A percentile compares a stretch with the other conserved stretches of the same genome.
Evolutionary conservation across 2,797 vertebrate genomes (phyloP).

Genomic region (Rachycentron canadum): DNA sequence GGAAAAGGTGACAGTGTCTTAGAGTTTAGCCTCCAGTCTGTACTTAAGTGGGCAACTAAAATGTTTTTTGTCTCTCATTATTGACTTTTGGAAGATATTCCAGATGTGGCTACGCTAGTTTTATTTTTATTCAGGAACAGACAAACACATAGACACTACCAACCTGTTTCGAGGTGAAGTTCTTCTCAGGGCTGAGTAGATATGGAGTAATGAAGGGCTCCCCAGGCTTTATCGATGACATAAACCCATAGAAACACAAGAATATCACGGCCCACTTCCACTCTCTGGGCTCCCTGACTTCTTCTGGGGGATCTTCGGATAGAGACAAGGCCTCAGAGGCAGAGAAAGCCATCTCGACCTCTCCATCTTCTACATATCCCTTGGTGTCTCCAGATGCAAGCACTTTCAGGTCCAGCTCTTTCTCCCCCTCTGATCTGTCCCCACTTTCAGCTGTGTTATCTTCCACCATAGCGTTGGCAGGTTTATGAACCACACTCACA

Average conservation of each 20-base stretch:
- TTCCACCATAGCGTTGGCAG: slow-evolving; percentile 53
- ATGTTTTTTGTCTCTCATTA: not conserved
- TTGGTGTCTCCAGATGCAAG: not conserved
- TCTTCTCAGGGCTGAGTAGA: slow-evolving; percentile 88
- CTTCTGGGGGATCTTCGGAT: slow-evolving; percentile 3
- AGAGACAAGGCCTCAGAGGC: slow-evolving; percentile 1
- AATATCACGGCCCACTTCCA: slow-evolving; percentile 89
- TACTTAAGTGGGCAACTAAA: not conserved
- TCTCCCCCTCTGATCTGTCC: slow-evolving; percentile 32
- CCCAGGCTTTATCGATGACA: slow-evolving; percentile 92
- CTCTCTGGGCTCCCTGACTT: slow-evolving; percentile 27
- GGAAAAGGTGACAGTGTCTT: not conserved
- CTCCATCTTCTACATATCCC: slow-evolving; percentile 16
- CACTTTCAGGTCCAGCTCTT: slow-evolving; percentile 42
- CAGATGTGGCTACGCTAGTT: not conserved
- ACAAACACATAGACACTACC: slow-evolving; percentile 42
- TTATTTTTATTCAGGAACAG: too few species aligned
- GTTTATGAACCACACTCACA: slow-evolving; percentile 17
- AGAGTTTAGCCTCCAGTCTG: slow-evolving; percentile 4
- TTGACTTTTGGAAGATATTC: not conserved
- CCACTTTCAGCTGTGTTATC: slow-evolving; percentile 19
- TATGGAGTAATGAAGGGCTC: slow-evolving; percentile 96
- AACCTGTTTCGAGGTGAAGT: slow-evolving; percentile 92
- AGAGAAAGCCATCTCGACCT: slow-evolving; percentile 31
- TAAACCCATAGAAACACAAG: slow-evolving; percentile 95